These are phyloP conservation scores for Spea multiplicata DNA, from an alignment of 2,113 vertebrate species.

Conservation along the genomic window DNA sequence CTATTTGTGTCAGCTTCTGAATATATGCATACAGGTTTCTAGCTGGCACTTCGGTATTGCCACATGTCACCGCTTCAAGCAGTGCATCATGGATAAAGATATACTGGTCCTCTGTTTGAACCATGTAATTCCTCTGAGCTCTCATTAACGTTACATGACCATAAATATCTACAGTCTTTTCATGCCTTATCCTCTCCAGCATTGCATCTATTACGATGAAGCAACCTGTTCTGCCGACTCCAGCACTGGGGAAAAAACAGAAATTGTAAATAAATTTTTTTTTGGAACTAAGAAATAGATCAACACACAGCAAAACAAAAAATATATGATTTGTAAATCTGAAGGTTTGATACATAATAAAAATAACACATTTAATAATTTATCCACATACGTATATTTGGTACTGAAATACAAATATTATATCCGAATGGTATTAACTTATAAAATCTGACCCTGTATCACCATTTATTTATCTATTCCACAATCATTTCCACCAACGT, in stretches of 20 bases:
- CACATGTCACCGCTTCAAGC: slow-evolving; percentile 96
- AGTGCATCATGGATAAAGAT: slow-evolving; percentile 98
- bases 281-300: too few species aligned
- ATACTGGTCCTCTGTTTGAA: slow-evolving; percentile 98
- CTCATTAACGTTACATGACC: slow-evolving; percentile 98
- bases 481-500: too few species aligned
- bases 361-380: too few species aligned
- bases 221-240: slow-evolving; percentile 95
- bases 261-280: too few species aligned
- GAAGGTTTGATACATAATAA: too few species aligned
- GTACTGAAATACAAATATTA: too few species aligned
- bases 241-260: slow-evolving; percentile 72
- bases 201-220: slow-evolving; percentile 99
- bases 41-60: slow-evolving; percentile 98
- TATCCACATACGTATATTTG: too few species aligned
- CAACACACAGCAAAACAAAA: too few species aligned
- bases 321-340: too few species aligned
- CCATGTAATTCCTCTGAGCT: slow-evolving; percentile 98
- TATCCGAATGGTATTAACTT: too few species aligned
- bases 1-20: slow-evolving; percentile 97
- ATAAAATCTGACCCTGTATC: too few species aligned
- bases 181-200: slow-evolving; percentile 97
- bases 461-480: too few species aligned
- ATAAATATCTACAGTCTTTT: slow-evolving; percentile 99
- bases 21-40: slow-evolving; percentile 98